phyloP scores from a whole-genome alignment of 2,888 invertebrate genomes.

The Oscheius sp. region DNA sequence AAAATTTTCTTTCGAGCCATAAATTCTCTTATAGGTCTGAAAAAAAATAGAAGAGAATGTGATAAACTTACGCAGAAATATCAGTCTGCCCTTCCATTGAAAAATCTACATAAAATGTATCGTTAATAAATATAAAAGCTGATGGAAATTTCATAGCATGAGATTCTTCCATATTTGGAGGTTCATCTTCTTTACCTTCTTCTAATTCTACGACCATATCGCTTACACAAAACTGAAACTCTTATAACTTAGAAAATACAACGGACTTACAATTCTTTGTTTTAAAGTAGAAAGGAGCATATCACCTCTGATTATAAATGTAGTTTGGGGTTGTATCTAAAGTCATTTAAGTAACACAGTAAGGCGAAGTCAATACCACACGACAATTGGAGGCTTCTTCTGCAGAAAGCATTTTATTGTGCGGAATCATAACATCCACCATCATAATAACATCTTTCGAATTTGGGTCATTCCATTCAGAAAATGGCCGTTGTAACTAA shows the following conservation, averaged over 20 bases:
- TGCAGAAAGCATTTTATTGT: slow-evolving; percentile 30
- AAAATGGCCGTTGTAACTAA: slow-evolving; percentile 30
- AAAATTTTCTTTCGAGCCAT: slow-evolving; percentile 51
- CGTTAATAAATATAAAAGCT: slow-evolving; percentile 58
- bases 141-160: slow-evolving; percentile 47
- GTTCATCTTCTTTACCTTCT: slow-evolving; percentile 48
- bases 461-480: slow-evolving; percentile 14
- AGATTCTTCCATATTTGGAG: slow-evolving; percentile 33
- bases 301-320: slow-evolving; percentile 53
- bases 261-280: slow-evolving; percentile 42
- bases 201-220: slow-evolving; percentile 52
- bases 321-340: slow-evolving; percentile 41
- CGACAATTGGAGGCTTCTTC: slow-evolving; percentile 18
- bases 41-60: background rate
- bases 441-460: slow-evolving; percentile 34
- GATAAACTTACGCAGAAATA: slow-evolving; percentile 36
- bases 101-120: slow-evolving; percentile 57
- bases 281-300: slow-evolving; percentile 44
- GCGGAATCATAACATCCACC: slow-evolving; percentile 23
- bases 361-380: slow-evolving; percentile 12
- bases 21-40: slow-evolving; percentile 56
- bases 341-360: slow-evolving; percentile 7
- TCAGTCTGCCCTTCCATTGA: slow-evolving; percentile 26
- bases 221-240: slow-evolving; percentile 38
- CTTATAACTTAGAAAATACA: background rate